A percentile compares a stretch with the other conserved stretches of the same genome.
Conservation (phyloP, 2,797 vertebrate species). For the Rhadinocentrus ornatus region DNA sequence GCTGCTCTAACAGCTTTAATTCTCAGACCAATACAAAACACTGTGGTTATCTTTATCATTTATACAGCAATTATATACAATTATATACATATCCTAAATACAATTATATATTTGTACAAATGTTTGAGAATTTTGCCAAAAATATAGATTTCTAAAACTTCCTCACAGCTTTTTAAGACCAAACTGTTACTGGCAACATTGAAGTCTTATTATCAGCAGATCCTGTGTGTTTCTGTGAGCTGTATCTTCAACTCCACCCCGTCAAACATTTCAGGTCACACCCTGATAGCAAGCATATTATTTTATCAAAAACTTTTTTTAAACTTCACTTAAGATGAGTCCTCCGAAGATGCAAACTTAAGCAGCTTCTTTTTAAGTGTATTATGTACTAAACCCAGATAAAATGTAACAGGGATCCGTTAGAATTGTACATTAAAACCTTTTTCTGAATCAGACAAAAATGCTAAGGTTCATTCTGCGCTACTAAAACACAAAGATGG, state of each 20-base stretch:
- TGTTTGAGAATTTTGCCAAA: neutral
- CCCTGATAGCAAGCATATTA: slow-evolving; percentile 51
- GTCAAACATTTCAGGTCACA: slow-evolving; percentile 15
- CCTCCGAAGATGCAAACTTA: neutral
- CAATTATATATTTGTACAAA: no score
- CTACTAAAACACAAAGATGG: neutral
- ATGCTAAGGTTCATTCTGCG: neutral
- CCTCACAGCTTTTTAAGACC: neutral
- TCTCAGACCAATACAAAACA: neutral
- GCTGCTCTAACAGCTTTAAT: neutral
- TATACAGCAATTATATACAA: no score
- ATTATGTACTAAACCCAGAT: neutral
- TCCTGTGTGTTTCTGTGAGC: slow-evolving; percentile 30
- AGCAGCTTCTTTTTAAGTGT: neutral
- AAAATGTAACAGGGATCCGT: neutral
- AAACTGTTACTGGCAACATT: slow-evolving; percentile 18
- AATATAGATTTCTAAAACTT: neutral
- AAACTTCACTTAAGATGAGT: slow-evolving; percentile 24
- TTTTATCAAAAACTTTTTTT: slow-evolving; percentile 29
- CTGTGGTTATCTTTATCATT: no score
- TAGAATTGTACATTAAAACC: slow-evolving; percentile 3
- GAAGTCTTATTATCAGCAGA: slow-evolving; percentile 49
- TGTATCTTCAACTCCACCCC: slow-evolving; percentile 55
- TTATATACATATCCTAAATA: no score
- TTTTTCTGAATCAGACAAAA: slow-evolving; percentile 8